These are phyloP conservation scores for Halyomorpha halys DNA, from an alignment of 1,140 invertebrate genomes.

Conservation along the genomic window DNA sequence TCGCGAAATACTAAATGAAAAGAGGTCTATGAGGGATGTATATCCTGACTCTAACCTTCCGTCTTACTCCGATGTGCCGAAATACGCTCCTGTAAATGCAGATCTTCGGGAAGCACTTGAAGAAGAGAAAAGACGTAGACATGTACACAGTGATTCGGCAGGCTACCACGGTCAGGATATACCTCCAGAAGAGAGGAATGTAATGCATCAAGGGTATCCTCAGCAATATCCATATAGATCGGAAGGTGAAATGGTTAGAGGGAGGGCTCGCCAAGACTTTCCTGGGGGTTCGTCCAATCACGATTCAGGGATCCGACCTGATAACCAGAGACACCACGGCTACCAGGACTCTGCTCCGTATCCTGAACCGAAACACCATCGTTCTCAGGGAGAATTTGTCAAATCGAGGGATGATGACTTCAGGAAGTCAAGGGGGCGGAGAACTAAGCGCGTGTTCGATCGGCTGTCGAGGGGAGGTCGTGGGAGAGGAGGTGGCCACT, in stretches of 20 bases:
- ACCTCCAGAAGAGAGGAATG: too few relatives aligned
- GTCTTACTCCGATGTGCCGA: neutral
- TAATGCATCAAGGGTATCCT: neutral
- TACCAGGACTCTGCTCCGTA: neutral
- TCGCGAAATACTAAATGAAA: neutral
- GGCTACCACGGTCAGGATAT: too few relatives aligned
- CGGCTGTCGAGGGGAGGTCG: neutral
- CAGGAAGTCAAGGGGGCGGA: neutral
- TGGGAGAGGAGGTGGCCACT: neutral
- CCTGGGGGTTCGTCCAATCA: too few relatives aligned
- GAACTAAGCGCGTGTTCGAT: neutral
- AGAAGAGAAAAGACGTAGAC: slow-evolving; percentile 6
- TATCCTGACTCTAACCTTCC: neutral
- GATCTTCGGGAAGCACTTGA: slow-evolving; percentile 2
- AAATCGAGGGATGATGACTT: neutral
- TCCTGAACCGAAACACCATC: neutral
- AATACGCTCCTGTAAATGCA: neutral
- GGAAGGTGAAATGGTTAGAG: neutral
- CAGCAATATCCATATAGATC: neutral
- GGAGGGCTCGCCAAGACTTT: neutral
- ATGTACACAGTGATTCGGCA: neutral
- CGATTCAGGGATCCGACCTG: neutral
- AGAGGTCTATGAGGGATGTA: slow-evolving; percentile 1
- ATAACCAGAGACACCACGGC: neutral
- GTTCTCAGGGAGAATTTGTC: too few relatives aligned